Base-by-base conservation (phyloP, 2,888 invertebrate genomes). In the Platynereis dumerilii region DNA sequence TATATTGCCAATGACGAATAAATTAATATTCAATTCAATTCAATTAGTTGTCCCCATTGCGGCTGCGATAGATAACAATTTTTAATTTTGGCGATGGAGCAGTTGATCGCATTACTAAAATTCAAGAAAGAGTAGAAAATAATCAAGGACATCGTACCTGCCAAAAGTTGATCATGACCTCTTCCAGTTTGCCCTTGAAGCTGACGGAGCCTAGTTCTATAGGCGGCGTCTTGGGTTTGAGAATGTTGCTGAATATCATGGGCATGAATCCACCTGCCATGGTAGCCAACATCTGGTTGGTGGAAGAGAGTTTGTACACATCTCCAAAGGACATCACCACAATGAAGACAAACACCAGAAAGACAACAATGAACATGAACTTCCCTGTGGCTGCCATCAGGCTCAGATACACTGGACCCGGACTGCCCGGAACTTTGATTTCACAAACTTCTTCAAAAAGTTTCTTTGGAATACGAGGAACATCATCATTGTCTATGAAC, bases 171-270 rank as follows among this genome's bases (percentile, higher is more conserved):
- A 75, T 74, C 24, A 81, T 76, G 61, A 80, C 78, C 67, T 82
- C 82, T 62, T 82, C 82, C 48, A 82, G 74, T 58, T 82, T 81
- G 2, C 80, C 78, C 68, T 80, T 81, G 67, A 81, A 82, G 66
- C 79, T 79, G 27, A 82, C 69, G 1, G 80, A 78, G 59, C 78
- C 78, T 10, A 81, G 70, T 62, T 78, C 80, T 1, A 71, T 68
- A 0, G 61, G 60, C 2, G 71, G 66, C n/a, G 61, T 39, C 3
- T 58, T 60, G 2, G 71, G 71, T 34, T 71, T 68, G 17, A 71
- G 56, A 15, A 71, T 28, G 42, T 71, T 66, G n/a, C 65, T 60
- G 42, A 71, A 67, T n/a, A 71, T 68, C 56, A 71, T 70, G 5
- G 71, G 71, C 64, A 68, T 59, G 57, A 71, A 71, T n/a, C 71